phyloP scores from a whole-genome alignment of 2,797 vertebrate species.

The Lepus oiostolus region DNA sequence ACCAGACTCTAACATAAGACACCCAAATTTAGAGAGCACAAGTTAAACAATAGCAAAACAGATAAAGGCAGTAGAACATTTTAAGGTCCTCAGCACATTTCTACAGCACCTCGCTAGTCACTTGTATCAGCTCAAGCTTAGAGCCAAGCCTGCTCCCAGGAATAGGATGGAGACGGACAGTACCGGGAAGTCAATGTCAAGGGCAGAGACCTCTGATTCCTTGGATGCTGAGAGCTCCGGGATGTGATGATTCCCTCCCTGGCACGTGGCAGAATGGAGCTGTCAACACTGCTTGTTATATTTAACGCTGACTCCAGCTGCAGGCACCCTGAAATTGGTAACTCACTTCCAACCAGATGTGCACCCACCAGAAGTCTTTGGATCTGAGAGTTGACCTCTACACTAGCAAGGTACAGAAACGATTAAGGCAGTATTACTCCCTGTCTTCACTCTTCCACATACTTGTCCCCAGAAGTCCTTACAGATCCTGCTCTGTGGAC shows the following conservation, averaged over 20 bases:
- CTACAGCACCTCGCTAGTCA: not conserved
- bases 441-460: not conserved
- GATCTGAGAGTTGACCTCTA: not conserved
- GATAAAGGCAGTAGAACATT: slow-evolving; percentile 22
- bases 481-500: not conserved
- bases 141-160: not conserved
- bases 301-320: not conserved
- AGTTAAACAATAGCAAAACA: not conserved
- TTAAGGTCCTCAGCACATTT: slow-evolving; percentile 52
- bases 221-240: not conserved
- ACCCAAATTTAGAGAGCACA: slow-evolving; percentile 46
- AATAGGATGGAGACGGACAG: not conserved
- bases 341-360: not conserved
- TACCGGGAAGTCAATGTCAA: not conserved
- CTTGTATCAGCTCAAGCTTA: not conserved
- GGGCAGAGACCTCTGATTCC: not conserved
- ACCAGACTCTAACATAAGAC: slow-evolving; percentile 42
- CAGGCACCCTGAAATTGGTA: too few relatives aligned
- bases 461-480: not conserved
- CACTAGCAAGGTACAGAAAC: not conserved
- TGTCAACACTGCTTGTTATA: not conserved
- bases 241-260: not conserved
- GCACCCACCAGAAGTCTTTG: not conserved
- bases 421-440: not conserved
- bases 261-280: not conserved